A percentile compares a stretch with the other conserved stretches of the same genome.
phyloP scores from a whole-genome alignment of 2,113 vertebrate genomes.

The Zosterops borbonicus region DNA sequence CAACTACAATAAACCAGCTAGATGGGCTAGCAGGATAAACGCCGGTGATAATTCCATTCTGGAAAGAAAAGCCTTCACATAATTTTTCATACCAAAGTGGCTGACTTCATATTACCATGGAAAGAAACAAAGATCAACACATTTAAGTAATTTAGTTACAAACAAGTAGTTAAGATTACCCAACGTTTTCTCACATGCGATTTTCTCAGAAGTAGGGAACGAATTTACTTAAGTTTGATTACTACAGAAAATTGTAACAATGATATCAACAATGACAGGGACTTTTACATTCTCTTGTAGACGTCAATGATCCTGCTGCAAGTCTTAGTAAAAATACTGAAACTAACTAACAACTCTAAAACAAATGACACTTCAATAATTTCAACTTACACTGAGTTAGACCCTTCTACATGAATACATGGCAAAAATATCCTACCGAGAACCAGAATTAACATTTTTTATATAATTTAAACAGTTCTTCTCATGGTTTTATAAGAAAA shows the following conservation, averaged over 20 bases:
- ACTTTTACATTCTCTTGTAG: not conserved
- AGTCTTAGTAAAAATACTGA: not conserved
- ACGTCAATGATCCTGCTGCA: not conserved
- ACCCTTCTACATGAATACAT: not conserved
- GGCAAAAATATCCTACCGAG: not conserved
- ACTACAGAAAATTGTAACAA: not conserved
- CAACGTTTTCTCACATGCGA: not conserved
- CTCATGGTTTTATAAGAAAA: not conserved
- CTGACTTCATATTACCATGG: not conserved
- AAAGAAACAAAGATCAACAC: slow-evolving; percentile 3
- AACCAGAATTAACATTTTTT: not conserved
- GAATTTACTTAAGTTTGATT: not conserved
- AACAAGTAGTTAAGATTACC: not conserved
- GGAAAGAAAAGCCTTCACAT: slow-evolving; percentile 51
- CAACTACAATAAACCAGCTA: slow-evolving; percentile 91
- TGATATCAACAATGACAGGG: not conserved
- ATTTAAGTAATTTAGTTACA: not conserved
- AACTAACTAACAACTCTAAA: not conserved
- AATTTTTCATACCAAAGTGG: slow-evolving; percentile 17
- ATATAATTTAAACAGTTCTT: not conserved
- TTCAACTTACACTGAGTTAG: not conserved
- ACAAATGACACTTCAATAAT: not conserved
- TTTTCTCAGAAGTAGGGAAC: not conserved
- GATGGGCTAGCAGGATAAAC: slow-evolving; percentile 94
- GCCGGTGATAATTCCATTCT: slow-evolving; percentile 97